Conservation (phyloP, 2,113 vertebrate genomes). For the Loxodonta africana region DNA sequence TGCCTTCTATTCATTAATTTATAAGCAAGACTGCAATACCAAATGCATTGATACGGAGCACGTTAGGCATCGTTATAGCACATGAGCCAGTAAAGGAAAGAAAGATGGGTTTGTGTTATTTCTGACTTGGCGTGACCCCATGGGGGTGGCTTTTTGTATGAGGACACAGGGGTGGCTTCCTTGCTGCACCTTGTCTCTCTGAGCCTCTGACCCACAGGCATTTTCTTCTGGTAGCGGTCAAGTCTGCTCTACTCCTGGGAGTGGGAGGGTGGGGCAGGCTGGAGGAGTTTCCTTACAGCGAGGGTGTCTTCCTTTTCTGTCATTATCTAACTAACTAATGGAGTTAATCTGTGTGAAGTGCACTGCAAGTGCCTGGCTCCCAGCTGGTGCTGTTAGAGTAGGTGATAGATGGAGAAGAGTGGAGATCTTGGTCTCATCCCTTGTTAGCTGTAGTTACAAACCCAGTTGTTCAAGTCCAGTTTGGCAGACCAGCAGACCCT, state of each 20-base stretch:
- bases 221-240: background rate
- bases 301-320: background rate
- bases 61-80: background rate
- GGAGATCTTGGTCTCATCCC: background rate
- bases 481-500: background rate
- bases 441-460: background rate
- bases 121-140: background rate
- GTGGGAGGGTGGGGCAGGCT: background rate
- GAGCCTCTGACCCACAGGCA: background rate
- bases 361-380: background rate
- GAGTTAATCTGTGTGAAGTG: background rate
- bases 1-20: background rate
- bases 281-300: background rate
- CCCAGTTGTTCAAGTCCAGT: background rate
- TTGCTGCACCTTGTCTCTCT: background rate
- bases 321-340: background rate
- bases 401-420: too few relatives aligned
- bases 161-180: background rate
- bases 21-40: background rate
- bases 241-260: background rate
- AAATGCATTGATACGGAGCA: background rate
- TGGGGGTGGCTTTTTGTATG: background rate
- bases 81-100: background rate
- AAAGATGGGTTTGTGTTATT: background rate
- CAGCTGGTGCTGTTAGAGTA: background rate